phyloP scores from a whole-genome alignment of 1,140 invertebrate genomes.

The Penaeus chinensis region DNA sequence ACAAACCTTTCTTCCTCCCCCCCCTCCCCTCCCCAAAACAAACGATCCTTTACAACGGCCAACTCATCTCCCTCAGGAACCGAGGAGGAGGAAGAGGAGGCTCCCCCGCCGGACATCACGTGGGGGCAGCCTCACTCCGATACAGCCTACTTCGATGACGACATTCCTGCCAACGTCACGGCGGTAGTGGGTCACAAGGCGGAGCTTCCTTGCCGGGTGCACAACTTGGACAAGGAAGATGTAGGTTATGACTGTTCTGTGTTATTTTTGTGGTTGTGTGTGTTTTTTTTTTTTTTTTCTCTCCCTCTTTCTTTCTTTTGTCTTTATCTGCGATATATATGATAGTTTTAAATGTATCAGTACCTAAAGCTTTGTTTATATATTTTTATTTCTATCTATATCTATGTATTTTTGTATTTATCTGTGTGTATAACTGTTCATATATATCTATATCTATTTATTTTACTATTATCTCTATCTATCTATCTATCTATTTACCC shows the following conservation, averaged over 20 bases:
- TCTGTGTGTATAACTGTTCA: neutral
- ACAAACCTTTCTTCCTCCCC: too few relatives aligned
- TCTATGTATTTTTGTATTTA: neutral
- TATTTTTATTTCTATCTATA: neutral
- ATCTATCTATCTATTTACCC: too few relatives aligned
- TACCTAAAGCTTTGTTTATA: neutral
- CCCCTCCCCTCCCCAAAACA: neutral
- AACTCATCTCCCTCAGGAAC: neutral
- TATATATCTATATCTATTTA: neutral
- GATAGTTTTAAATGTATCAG: neutral
- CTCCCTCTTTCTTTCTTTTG: too few relatives aligned
- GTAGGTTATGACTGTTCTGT: neutral
- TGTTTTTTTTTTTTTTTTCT: too few relatives aligned
- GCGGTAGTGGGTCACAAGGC: slow-evolving; percentile 60
- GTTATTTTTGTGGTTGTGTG: too few relatives aligned
- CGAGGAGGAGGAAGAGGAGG: slow-evolving; percentile 5
- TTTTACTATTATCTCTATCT: neutral
- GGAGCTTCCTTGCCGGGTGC: slow-evolving; percentile 52
- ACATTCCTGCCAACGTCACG: slow-evolving; percentile 53
- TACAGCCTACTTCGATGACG: slow-evolving; percentile 51
- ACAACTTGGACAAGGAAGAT: slow-evolving; percentile 59
- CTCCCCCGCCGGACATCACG: slow-evolving; percentile 38
- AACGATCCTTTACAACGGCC: neutral
- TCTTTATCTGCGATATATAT: neutral
- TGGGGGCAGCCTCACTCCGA: slow-evolving; percentile 59